Evolutionary conservation across 2,113 vertebrate genomes (phyloP).

Genomic region (Trachemys scripta): DNA sequence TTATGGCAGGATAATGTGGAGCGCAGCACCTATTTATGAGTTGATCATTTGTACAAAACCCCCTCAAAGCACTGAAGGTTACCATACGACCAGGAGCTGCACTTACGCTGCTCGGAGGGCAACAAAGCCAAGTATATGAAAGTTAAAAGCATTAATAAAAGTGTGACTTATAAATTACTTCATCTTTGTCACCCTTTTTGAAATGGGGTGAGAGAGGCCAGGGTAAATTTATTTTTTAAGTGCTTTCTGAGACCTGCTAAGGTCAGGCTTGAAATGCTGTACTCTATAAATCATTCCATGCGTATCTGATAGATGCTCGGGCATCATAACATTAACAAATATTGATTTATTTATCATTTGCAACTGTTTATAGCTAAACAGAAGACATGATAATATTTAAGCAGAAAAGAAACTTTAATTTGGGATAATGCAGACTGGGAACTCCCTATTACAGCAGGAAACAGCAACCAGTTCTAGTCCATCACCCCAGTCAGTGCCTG

Average conservation of each 20-base stretch:
- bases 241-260: conserved; percentile 87
- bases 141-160: conserved; percentile 92
- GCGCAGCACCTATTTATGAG: conserved; percentile 87
- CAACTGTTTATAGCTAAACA: conserved; percentile 75
- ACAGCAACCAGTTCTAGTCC: not conserved
- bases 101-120: conserved; percentile 81
- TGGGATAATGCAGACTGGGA: conserved; percentile 11
- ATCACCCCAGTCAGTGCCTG: accelerated
- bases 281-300: conserved; percentile 87
- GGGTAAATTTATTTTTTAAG: conserved; percentile 92
- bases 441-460: not conserved
- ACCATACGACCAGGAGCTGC: conserved; percentile 81
- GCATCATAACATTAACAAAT: conserved; percentile 85
- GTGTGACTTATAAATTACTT: conserved; percentile 91
- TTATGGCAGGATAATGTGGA: conserved; percentile 85
- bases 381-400: conserved; percentile 31
- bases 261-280: conserved; percentile 87
- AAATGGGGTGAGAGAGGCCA: conserved; percentile 89
- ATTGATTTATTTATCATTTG: conserved; percentile 86
- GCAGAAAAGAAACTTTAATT: conserved; percentile 51
- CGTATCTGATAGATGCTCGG: conserved; percentile 80
- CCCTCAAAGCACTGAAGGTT: conserved; percentile 83
- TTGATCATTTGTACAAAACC: conserved; percentile 85
- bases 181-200: conserved; percentile 90
- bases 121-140: conserved; percentile 85